Conservation (phyloP, 1,140 invertebrate genomes). For the Muscidifurax raptorellus region DNA sequence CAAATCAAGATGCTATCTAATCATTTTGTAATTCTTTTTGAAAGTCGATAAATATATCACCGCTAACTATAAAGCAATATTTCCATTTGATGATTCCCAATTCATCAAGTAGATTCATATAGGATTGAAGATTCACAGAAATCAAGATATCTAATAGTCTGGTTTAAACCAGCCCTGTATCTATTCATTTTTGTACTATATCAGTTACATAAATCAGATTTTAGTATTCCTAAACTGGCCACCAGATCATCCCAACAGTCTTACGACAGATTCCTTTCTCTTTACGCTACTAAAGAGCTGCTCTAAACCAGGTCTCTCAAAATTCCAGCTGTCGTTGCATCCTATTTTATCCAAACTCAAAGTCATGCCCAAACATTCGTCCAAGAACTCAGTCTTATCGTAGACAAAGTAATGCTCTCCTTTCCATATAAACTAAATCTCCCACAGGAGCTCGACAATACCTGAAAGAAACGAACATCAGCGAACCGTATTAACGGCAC, state of each 20-base stretch:
- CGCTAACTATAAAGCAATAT: neutral
- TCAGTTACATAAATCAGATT: neutral
- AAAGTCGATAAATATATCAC: neutral
- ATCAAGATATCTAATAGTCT: too few species aligned
- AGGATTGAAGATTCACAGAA: too few species aligned
- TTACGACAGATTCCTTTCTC: too few species aligned
- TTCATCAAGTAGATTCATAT: too few species aligned
- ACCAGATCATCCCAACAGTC: neutral
- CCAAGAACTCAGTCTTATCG: neutral
- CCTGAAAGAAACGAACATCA: neutral
- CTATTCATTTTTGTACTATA: neutral
- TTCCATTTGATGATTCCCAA: too few species aligned
- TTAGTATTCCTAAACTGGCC: too few species aligned
- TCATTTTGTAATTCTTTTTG: neutral
- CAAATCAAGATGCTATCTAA: conserved; percentile 5
- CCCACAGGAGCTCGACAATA: too few species aligned
- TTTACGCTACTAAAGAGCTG: too few species aligned
- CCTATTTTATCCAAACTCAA: neutral
- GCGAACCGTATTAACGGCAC: neutral
- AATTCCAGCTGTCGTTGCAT: neutral
- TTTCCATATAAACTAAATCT: too few species aligned
- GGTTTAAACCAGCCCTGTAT: too few species aligned
- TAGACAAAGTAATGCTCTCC: neutral
- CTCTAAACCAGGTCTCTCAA: neutral
- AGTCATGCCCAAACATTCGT: neutral